Evolutionary conservation across 1,140 invertebrate genomes (phyloP), one percentile per base, ranked within the genome.

Genomic region (Teleopsis dalmanni): DNA sequence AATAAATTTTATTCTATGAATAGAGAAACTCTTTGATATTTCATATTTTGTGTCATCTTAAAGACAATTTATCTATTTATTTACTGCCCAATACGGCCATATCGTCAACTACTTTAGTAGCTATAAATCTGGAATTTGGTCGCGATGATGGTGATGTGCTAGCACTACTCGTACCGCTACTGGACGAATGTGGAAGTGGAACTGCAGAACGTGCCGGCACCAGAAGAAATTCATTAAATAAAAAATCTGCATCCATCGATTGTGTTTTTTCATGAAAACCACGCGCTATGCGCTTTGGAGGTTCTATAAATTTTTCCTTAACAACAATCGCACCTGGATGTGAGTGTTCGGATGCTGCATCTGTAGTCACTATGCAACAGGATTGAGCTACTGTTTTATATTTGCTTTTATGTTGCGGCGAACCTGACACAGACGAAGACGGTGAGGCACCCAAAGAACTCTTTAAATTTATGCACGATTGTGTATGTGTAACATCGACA

Each of bases 261-360:
- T 67, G 63, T 0, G 65, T 69, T 25, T 75, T 71, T 48, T 75
- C 71, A 55, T 73, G 75, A 58, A 73, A 74, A 44, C 64, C 71
- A 25, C 66, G 72, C 19, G 74, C 65, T 35, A 73, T 60, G 18
- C 73, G 71, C 55, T 72, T 70, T 4, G 70, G 66, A 2, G 74
- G 71, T 54, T 76, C 75, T 9, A 76, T 74, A 50, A 67, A 76
- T 25, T 60, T 59, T 55, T 75, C 74, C 56, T 73, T 75, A 14
- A 75, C 62, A 11, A 73, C 51, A 18, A 75, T 58, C 4, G 72
- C 64, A 3, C 72, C 73, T 0, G 65, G 64, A 47, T 62, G 60
- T 37, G 19, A 47, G 34, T 51, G 26, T 52, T 37, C 29, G 23
- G 47, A 46, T 53, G 38, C 8, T 25, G 19, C 25, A 18, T 36